Conservation (phyloP, 2,888 invertebrate genomes). For the Metallyticus violacea region DNA sequence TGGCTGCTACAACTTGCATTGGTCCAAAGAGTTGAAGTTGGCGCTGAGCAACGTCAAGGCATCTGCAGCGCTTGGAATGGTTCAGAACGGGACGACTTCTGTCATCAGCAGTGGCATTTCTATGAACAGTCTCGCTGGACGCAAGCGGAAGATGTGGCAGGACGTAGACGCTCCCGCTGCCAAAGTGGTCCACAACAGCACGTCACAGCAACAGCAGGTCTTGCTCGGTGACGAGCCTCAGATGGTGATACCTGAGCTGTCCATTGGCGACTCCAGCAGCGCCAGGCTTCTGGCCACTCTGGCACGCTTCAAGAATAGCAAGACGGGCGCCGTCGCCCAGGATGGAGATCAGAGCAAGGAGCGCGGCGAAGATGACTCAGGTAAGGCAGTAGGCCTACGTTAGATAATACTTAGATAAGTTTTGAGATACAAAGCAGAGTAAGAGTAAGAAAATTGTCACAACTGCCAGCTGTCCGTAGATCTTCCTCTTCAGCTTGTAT, state of each 20-base stretch:
- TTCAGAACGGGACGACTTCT: background rate
- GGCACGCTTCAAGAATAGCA: background rate
- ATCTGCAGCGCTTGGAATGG: background rate
- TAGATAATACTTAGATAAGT: no score
- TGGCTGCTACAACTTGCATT: background rate
- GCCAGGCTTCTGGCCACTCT: background rate
- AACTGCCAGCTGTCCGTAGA: no score
- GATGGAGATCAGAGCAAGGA: background rate
- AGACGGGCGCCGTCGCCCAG: background rate
- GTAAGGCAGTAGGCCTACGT: no score
- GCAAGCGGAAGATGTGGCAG: constrained; percentile 27
- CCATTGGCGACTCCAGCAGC: background rate
- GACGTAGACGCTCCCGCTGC: constrained; percentile 7
- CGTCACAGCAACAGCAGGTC: background rate
- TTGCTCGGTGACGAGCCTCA: background rate
- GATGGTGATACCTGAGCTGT: background rate
- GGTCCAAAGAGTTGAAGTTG: constrained; percentile 18
- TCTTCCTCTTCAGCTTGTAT: no score
- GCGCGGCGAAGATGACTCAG: background rate
- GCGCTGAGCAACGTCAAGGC: background rate
- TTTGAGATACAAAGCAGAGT: no score
- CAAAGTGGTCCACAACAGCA: background rate
- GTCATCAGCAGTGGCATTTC: background rate
- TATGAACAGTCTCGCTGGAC: background rate
- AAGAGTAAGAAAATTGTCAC: no score